Base-by-base conservation (phyloP, 2,888 invertebrate species). In the Drosophila sordidula region DNA sequence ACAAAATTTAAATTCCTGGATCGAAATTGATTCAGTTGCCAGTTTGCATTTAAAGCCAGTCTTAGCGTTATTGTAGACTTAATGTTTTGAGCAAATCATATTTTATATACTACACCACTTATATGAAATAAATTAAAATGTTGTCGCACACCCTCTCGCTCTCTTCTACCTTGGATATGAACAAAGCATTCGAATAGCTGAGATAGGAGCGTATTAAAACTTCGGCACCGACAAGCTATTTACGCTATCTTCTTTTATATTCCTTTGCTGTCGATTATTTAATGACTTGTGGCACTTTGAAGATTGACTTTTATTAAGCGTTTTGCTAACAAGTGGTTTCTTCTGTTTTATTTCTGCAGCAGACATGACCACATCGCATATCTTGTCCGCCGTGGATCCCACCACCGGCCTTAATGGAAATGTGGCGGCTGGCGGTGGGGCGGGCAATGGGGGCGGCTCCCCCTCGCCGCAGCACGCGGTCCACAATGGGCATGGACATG, bases 341-440 rank as follows among this genome's bases (percentile, higher is more conserved):
- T 25, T 3, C 25, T 22, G 6, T 11, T 56, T 36, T 58, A 8
- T 38, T 25, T 34, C 54, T 45, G 45, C 75, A 91, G 91, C 88
- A 74, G 90, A 91, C 85, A 95, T 95, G 95, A 95, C 95, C 79
- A 94, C 95, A 56, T 95, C 96, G 83, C 95, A 96, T 91, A 95
- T 96, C 85, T 93, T 96, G 66, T 95, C 95, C 75, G 95, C 95
- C 61, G 95, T 96, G 79, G 96, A 96, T 93, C 95, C 95, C 47
- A 94, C 95, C 77, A 83, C 71, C 12, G 94, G 95, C 14, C 81
- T 83, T 5, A 88, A 75, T 70, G 89, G 83, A 29, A 83, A 87
- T 74, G 77, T 87, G 57, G 22, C 73, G 4, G 74, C 73, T 18
- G 74, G 61, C 22, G 70, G 51, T 46, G 77, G 36, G 9, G 74